A percentile compares a stretch with the other conserved stretches of the same genome.
Conservation (phyloP, 2,113 vertebrate species). For the Cinclus mexicanus region DNA sequence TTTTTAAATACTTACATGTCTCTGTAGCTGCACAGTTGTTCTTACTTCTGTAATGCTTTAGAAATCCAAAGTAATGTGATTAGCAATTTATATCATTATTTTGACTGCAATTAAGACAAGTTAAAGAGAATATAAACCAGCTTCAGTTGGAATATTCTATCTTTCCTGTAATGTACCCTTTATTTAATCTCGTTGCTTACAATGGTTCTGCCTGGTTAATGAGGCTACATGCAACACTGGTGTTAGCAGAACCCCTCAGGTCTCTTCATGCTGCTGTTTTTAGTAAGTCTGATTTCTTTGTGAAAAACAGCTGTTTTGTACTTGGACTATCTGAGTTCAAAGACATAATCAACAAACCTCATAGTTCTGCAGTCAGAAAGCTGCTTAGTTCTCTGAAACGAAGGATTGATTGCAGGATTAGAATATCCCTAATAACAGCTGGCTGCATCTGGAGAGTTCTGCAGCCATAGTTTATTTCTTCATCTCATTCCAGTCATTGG, state of each 20-base stretch:
- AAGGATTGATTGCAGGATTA: slow-evolving; percentile 8
- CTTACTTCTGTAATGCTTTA: background rate
- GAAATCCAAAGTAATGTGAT: background rate
- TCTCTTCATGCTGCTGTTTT: slow-evolving; percentile 57
- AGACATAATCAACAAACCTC: slow-evolving; percentile 66
- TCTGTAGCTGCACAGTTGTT: background rate
- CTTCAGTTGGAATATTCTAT: background rate
- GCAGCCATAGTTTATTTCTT: slow-evolving; percentile 47
- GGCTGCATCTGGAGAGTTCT: slow-evolving; percentile 72
- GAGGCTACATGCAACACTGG: slow-evolving; percentile 1
- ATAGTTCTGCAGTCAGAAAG: slow-evolving; percentile 41
- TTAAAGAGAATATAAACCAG: background rate
- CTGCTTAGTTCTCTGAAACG: slow-evolving; percentile 45
- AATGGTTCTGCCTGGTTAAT: background rate
- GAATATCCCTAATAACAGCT: slow-evolving; percentile 74
- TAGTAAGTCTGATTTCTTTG: slow-evolving; percentile 63
- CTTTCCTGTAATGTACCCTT: background rate
- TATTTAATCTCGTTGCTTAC: background rate
- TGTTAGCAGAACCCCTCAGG: slow-evolving; percentile 50
- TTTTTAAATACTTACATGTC: background rate
- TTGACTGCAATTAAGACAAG: slow-evolving; percentile 31
- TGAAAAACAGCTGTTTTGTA: slow-evolving; percentile 70
- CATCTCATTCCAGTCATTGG: slow-evolving; percentile 47
- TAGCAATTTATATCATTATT: slow-evolving; percentile 52
- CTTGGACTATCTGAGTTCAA: slow-evolving; percentile 73